Evolutionary conservation across 2,113 vertebrate species (phyloP), one percentile per base, ranked within the genome.

Genomic region (Corythaixoides concolor): DNA sequence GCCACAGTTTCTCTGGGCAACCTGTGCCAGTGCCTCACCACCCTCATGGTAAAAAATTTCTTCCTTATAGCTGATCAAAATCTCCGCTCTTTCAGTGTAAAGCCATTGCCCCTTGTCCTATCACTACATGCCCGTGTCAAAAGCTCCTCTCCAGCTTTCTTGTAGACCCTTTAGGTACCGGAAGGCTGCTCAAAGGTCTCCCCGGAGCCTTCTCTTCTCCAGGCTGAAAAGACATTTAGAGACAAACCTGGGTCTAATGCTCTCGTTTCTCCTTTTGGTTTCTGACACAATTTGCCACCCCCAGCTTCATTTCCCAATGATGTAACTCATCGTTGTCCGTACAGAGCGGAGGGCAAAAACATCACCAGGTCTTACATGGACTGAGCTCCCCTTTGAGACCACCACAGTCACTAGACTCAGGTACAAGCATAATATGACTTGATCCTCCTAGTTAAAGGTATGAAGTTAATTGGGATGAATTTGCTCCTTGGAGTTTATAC

Each of bases 391-490:
- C 64, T 56, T 35, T 14, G 55, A 56, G 12, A 15, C 14, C 39
- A 9, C 17, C 33, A 52, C 39, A 15, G 26, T 2, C 49, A 15
- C 72, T 10, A 62, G 16, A 9, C 27, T 15, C 39, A 11, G 3
- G 9, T 23, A 35, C 49, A 27, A 80, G 39, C 33, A 4, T 7
- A 45, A n/a, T 20, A 5, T 0, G 0, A 24, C 18, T 41, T 43
- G 26, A 58, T 45, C 50, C 23, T 74, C 39, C 35, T 8, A 2
- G 11, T 24, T 56, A n/a, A 52, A 78, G 15, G 30, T 1, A 1
- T 15, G 49, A 64, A 2, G 1, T 56, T 60, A 74, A 81, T 47
- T 43, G 11, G 28, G 35, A n/a, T 13, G 11, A 74, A 66, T 95
- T 85, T 70, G 41, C 63, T 56, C 33, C 59, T 41, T 45, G 64